A percentile compares a stretch with the other conserved stretches of the same genome.
These are phyloP conservation scores for Habroteleia sp. DNA, from an alignment of 2,888 invertebrate species.

Conservation along the genomic window DNA sequence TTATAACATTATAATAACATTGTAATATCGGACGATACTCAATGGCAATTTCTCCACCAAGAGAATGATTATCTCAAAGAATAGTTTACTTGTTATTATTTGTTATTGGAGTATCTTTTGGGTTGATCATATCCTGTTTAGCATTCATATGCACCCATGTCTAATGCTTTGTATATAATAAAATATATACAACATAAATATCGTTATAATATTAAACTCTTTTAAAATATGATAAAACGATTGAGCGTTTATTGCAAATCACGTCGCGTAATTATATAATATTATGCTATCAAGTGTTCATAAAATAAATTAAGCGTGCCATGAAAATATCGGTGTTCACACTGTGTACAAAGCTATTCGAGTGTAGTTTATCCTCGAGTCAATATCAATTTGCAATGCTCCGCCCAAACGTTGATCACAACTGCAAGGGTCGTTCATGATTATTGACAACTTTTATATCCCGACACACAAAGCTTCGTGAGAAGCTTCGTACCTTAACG, in stretches of 20 bases:
- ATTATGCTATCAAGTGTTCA: constrained; percentile 43
- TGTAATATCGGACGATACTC: too few relatives aligned
- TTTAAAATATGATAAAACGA: constrained; percentile 24
- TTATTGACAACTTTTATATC: constrained; percentile 51
- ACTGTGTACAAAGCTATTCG: constrained; percentile 30
- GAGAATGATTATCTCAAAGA: too few relatives aligned
- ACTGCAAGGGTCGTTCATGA: constrained; percentile 59
- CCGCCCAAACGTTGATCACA: constrained; percentile 56
- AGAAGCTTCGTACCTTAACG: constrained; percentile 33
- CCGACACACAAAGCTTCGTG: constrained; percentile 21
- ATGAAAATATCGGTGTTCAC: constrained; percentile 42
- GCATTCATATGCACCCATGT: too few relatives aligned
- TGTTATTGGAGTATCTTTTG: too few relatives aligned
- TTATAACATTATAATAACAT: too few relatives aligned
- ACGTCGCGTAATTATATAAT: constrained; percentile 33
- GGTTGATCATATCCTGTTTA: too few relatives aligned
- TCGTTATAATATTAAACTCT: too few relatives aligned
- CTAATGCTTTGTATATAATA: too few relatives aligned
- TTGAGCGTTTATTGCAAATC: constrained; percentile 44
- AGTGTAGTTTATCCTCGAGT: constrained; percentile 47
- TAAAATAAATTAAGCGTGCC: constrained; percentile 37
- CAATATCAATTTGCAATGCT: constrained; percentile 62
- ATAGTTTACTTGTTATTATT: too few relatives aligned
- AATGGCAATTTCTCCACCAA: too few relatives aligned
- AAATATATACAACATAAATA: too few relatives aligned